These are phyloP conservation scores for Leucoraja ocellata DNA, from an alignment of 2,797 vertebrate genomes.

Conservation along the genomic window DNA sequence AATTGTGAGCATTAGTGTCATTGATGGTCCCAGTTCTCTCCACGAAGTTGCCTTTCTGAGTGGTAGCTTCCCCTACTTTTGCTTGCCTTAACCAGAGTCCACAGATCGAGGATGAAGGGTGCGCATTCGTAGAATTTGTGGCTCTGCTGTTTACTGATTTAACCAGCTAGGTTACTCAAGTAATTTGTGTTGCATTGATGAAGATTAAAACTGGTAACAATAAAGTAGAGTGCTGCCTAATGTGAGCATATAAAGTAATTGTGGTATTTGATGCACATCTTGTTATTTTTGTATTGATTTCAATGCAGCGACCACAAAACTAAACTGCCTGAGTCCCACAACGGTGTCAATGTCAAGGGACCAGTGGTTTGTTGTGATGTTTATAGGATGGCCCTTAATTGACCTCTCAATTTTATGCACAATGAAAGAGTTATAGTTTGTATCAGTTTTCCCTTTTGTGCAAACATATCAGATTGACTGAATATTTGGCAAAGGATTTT, in stretches of 20 bases:
- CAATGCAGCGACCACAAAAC: background rate
- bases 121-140: background rate
- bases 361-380: background rate
- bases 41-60: background rate
- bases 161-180: background rate
- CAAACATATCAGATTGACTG: background rate
- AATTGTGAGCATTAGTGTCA: background rate
- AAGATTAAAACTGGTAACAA: background rate
- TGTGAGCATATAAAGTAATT: background rate
- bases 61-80: background rate
- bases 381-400: background rate
- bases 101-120: background rate
- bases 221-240: background rate
- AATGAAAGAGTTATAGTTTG: background rate
- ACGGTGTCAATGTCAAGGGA: background rate
- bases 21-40: background rate
- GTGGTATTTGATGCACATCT: no score
- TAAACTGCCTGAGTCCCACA: background rate
- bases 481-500: background rate
- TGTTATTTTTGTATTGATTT: conserved; percentile 31
- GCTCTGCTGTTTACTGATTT: background rate
- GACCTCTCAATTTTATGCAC: background rate
- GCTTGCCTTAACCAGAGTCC: background rate
- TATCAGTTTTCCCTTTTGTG: background rate
- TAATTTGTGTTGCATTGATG: background rate